These are phyloP conservation scores for Caenorhabditis doughertyi DNA, from an alignment of 2,888 invertebrate genomes.

Conservation along the genomic window DNA sequence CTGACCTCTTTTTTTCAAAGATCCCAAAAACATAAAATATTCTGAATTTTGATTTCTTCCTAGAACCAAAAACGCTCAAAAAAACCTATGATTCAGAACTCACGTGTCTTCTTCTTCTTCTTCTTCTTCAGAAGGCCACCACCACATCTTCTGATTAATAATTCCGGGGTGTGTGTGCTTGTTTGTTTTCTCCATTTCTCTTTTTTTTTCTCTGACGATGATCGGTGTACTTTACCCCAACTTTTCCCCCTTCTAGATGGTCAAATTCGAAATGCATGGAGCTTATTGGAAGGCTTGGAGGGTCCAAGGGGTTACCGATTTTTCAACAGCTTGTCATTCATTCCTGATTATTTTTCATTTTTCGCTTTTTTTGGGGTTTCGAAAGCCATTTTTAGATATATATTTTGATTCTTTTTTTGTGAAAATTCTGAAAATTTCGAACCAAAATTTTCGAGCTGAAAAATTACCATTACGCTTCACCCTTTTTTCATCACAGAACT, in stretches of 20 bases:
- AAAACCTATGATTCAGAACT: not conserved
- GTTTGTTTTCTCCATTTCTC: conserved; percentile 1
- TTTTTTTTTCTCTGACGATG: not conserved
- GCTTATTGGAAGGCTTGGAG: too few species aligned
- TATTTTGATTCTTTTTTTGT: too few species aligned
- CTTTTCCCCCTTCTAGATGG: conserved; percentile 7
- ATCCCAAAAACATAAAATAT: not conserved
- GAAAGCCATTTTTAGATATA: too few species aligned
- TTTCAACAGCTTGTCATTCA: conserved; percentile 18
- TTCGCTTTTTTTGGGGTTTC: conserved; percentile 1
- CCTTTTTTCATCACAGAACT: too few species aligned
- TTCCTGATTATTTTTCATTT: conserved; percentile 42
- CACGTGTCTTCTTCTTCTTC: too few species aligned
- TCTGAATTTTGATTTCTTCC: not conserved
- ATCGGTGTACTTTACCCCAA: conserved; percentile 13
- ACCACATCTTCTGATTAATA: conserved; percentile 24
- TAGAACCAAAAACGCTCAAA: not conserved
- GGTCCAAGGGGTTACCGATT: not conserved
- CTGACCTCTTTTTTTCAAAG: not conserved
- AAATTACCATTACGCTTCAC: too few species aligned
- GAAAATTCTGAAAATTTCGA: too few species aligned
- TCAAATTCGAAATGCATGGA: conserved; percentile 43
- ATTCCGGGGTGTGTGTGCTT: conserved; percentile 15
- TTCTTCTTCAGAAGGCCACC: too few species aligned
- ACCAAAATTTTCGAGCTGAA: too few species aligned